These are phyloP conservation scores for Glandiceps talaboti DNA, from an alignment of 53 echinoderm and acorn worm genomes.

Conservation along the genomic window DNA sequence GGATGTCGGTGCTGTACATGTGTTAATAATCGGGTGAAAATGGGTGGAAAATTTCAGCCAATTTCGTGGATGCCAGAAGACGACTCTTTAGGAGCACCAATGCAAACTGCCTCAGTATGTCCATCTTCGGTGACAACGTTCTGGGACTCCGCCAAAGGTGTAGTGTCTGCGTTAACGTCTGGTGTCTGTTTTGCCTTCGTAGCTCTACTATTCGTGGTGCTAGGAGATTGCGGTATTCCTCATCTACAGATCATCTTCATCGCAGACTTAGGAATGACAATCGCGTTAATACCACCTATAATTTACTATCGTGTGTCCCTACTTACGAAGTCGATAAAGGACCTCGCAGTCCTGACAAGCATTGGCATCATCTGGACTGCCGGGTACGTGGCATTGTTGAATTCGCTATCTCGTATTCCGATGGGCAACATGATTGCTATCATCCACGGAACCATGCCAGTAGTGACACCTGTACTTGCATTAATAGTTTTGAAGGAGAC, in stretches of 20 bases:
- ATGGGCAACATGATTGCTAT: background rate
- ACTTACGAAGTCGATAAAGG: background rate
- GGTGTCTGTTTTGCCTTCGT: background rate
- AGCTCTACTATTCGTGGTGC: background rate
- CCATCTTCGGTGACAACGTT: too few relatives aligned
- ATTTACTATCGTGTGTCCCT: background rate
- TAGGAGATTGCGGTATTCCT: background rate
- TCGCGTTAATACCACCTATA: background rate
- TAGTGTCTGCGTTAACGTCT: background rate
- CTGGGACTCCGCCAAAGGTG: background rate
- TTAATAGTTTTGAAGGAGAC: background rate
- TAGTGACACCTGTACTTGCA: background rate
- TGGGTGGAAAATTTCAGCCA: too few relatives aligned
- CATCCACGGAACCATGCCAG: background rate
- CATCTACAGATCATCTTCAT: background rate
- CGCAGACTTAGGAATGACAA: background rate
- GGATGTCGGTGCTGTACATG: too few relatives aligned
- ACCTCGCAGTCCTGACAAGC: background rate
- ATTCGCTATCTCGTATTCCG: background rate
- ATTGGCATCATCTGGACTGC: background rate
- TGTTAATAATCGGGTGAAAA: too few relatives aligned
- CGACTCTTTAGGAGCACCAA: too few relatives aligned
- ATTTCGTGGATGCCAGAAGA: background rate
- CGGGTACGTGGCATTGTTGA: background rate
- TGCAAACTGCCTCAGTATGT: too few relatives aligned